phyloP scores from a whole-genome alignment of 2,888 invertebrate genomes.

The Parnassius orleans region DNA sequence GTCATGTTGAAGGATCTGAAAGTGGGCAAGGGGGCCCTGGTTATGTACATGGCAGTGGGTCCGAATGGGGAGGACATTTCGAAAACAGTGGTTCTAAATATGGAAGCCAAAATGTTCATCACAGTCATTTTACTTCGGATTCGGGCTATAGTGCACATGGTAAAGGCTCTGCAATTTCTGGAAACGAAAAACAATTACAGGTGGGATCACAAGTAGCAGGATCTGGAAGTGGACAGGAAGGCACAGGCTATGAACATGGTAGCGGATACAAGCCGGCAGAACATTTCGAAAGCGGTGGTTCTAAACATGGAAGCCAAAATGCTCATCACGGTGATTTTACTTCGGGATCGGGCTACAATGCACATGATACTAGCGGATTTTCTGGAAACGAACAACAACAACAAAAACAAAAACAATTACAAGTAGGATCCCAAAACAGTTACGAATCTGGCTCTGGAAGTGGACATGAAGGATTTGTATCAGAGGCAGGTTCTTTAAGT shows the following conservation, averaged over 20 bases:
- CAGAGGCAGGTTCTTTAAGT: slow-evolving; percentile 19
- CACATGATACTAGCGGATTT: slow-evolving; percentile 16
- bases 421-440: not conserved
- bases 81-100: slow-evolving; percentile 5
- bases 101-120: slow-evolving; percentile 5
- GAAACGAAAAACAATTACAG: slow-evolving; percentile 29
- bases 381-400: slow-evolving; percentile 28
- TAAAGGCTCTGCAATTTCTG: slow-evolving; percentile 20
- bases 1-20: not conserved
- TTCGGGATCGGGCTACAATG: slow-evolving; percentile 7
- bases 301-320: not conserved
- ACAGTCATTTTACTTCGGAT: slow-evolving; percentile 1
- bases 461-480: slow-evolving; percentile 3
- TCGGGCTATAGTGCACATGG: slow-evolving; percentile 11
- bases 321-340: slow-evolving; percentile 1
- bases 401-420: slow-evolving; percentile 13
- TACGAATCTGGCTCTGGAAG: not conserved
- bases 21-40: not conserved
- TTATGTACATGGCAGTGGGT: slow-evolving; percentile 1
- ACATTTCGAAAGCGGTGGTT: slow-evolving; percentile 3
- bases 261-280: slow-evolving; percentile 1
- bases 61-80: not conserved
- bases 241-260: not conserved
- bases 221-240: not conserved
- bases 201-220: not conserved